Evolutionary conservation across 2,888 invertebrate genomes (phyloP), one percentile per base, ranked within the genome.

Genomic region (Alloscopus bannaensis): DNA sequence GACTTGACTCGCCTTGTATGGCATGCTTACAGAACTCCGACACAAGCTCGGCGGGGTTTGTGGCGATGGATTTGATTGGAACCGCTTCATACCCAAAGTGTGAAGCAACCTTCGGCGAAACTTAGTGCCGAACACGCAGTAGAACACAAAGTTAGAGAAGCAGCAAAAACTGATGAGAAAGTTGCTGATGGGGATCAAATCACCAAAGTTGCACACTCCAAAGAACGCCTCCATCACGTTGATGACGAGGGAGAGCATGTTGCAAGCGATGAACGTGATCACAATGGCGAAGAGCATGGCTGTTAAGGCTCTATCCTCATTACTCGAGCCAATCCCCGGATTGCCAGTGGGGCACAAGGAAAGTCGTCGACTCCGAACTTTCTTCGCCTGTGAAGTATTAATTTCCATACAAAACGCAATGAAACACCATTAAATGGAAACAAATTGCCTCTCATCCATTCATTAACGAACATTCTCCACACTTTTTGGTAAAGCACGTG

Each of bases 241-340:
- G 1, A 73, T 40, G 29, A 69, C 71, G n/a, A 68, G 47, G 22
- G 62, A n/a, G 1, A 83, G 55, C 42, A 64, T 66, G 57, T 83
- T 85, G 45, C 85, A 84, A 20, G 81, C 22, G 16, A 85, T 36
- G 55, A 85, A 85, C 0, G 83, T 72, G 8, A 66, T 65, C 0
- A 85, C 84, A 16, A 85, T 76, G n/a, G 73, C 75, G 24, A 85
- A 73, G n/a, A 85, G 78, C 84, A 85, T 83, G 22, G 55, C 8
- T 6, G 85, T 79, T 20, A 85, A 52, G 1, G 81, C 81, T 28
- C 77, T 73, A 18, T 85, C 84, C n/a, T 77, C 80, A 18, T 57
- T 42, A 11, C 13, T 65, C 79, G 70, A 20, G 64, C 68, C 28
- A 66, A 22, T n/a, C 24, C 24, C 22, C 3, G 2, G 55, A 42